Percentiles rank a stretch among this genome's conserved stretches.
Conservation (phyloP, 1,140 invertebrate genomes). For the Polyergus mexicanus region DNA sequence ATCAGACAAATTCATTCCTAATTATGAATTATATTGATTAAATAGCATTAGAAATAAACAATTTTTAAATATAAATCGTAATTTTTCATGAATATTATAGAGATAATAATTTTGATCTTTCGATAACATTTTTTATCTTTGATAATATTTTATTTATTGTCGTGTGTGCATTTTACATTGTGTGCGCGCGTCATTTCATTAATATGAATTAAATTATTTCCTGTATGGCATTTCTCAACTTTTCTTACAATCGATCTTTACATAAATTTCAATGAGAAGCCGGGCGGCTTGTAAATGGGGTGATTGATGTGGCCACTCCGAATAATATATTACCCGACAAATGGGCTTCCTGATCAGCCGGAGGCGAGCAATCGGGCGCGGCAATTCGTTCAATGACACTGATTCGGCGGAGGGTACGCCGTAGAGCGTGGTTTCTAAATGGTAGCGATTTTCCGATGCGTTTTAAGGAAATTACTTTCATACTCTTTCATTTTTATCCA, state of each 20-base stretch:
- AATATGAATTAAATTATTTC: conserved; percentile 22
- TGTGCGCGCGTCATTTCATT: too few species aligned
- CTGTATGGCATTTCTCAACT: too few species aligned
- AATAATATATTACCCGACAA: conserved; percentile 71
- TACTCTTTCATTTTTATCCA: not conserved
- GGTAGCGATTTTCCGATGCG: conserved; percentile 39
- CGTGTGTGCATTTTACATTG: too few species aligned
- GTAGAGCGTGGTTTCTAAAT: conserved; percentile 44
- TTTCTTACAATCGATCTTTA: conserved; percentile 45
- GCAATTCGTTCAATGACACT: conserved; percentile 67
- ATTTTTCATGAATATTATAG: not conserved
- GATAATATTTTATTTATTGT: not conserved
- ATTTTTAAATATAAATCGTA: not conserved
- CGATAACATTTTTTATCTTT: not conserved
- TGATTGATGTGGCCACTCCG: conserved; percentile 72
- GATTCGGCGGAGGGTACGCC: conserved; percentile 49
- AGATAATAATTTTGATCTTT: not conserved
- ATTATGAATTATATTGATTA: not conserved
- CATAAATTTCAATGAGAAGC: conserved; percentile 41
- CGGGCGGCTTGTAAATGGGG: conserved; percentile 50
- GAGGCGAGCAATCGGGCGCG: conserved; percentile 63
- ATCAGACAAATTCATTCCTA: not conserved
- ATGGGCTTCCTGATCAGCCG: conserved; percentile 68
- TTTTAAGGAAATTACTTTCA: conserved; percentile 43
- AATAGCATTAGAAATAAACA: not conserved